Evolutionary conservation across 2,113 vertebrate genomes (phyloP).

Genomic region (Seriola dumerili): DNA sequence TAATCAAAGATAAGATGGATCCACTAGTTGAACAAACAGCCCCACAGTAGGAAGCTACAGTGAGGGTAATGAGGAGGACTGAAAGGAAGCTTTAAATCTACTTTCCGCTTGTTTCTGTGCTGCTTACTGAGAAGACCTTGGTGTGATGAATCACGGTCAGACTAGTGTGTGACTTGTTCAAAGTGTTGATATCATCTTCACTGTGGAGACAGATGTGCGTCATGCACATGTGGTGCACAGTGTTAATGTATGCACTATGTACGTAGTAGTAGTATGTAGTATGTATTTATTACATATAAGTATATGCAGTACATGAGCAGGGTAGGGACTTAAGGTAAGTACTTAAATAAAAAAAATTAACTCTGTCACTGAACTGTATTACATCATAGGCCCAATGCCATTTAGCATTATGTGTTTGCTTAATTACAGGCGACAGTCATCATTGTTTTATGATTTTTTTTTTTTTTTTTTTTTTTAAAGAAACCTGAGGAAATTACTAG

Average conservation of each 20-base stretch:
- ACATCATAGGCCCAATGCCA: too few relatives aligned
- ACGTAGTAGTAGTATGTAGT: not conserved
- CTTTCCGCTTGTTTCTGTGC: conserved; percentile 10
- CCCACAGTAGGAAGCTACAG: not conserved
- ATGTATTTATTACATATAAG: not conserved
- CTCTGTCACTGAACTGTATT: not conserved
- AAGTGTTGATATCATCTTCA: conserved; percentile 28
- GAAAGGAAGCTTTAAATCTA: conserved; percentile 11
- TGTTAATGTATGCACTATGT: not conserved
- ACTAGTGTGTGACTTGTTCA: conserved; percentile 22
- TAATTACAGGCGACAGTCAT: not conserved
- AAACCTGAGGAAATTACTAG: conserved; percentile 31
- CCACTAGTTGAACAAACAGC: not conserved
- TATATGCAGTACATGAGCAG: not conserved
- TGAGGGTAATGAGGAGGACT: not conserved
- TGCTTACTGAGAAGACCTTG: conserved; percentile 44
- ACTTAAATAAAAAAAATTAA: not conserved
- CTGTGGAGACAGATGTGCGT: conserved; percentile 16
- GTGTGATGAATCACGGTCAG: conserved; percentile 54
- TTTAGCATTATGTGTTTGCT: not conserved
- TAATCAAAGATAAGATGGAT: not conserved
- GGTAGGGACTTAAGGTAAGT: not conserved
- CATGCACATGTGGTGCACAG: conserved; percentile 2
- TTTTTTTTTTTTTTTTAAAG: not conserved
- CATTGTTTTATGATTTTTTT: not conserved